Base-by-base conservation (phyloP, 2,797 vertebrate genomes). In the Enteromius radiatus region DNA sequence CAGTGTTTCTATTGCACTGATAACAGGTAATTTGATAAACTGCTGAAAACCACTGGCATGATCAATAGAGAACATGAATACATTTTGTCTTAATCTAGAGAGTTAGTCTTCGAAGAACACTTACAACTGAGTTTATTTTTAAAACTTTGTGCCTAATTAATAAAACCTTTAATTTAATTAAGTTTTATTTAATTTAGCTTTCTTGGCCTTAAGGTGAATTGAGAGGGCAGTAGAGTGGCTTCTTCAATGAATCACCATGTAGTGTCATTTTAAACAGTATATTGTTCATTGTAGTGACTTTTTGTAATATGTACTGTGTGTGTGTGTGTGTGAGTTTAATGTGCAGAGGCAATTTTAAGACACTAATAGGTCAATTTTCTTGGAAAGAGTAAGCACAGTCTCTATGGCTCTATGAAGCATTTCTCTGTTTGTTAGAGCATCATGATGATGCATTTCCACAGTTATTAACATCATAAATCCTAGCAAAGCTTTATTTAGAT, bases 1-100 rank as follows among this genome's bases (percentile, higher is more conserved):
- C 85, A 84, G 52, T 85, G 78, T 84, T 83, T 78, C 64, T 54
- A 75, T 47, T 79, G 47, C 78, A 59, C 73, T 78, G 80, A 78
- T 81, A 85, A 81, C 77, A 83, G 64, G 81, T 76, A 63, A 83
- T 86, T 71, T 86, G 77, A 86, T 76, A 45, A 83, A 80, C 84
- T 76, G 28, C 43, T 70, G 54, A 83, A 80, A 71, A 80, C 61
- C 68, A 64, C 84, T 56, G 38, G 59, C 63, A 61, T 77, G 61
- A 83, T 85, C 84, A 79, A 70, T 74, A 80, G 54, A 54, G 56
- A 54, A 80, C 31, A 64, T 71, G 67, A 75, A 73, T 31, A 38
- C 19, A 74, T 54, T 73, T 65, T 54, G 47, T 33, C 4, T 17
- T 64, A 7, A 69, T 70, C 45, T 23, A 11, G 52, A 28, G 38